Percentiles rank a stretch among this genome's conserved stretches.
Evolutionary conservation across 2,888 invertebrate species (phyloP).

Genomic region (Lepidocyrtinus sp.): DNA sequence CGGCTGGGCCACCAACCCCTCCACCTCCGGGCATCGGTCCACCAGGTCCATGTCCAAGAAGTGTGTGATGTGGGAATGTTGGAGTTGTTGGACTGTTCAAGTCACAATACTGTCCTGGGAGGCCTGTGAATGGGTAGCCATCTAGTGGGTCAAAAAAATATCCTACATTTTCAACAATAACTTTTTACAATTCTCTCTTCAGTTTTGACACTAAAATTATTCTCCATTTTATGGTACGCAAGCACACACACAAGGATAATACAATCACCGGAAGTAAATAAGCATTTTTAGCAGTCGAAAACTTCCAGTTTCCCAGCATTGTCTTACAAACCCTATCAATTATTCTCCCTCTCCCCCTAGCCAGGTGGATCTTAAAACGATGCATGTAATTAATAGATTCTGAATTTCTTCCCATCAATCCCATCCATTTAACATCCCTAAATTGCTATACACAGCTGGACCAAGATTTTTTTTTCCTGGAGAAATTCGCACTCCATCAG

Average conservation of each 20-base stretch:
- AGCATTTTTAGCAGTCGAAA: not conserved
- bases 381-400: no score
- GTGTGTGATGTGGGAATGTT: conserved; percentile 68
- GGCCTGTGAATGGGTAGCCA: conserved; percentile 68
- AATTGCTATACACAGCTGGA: no score
- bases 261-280: conserved; percentile 33
- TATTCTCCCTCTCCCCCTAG: no score
- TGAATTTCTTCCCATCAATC: no score
- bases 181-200: not conserved
- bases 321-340: no score
- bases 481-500: no score
- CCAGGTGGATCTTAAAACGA: no score
- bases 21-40: conserved; percentile 64
- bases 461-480: no score
- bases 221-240: not conserved
- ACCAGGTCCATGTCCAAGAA: conserved; percentile 60
- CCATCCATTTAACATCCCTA: no score
- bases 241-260: not conserved
- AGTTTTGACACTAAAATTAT: conserved; percentile 1
- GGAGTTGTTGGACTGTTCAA: conserved; percentile 68
- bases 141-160: conserved; percentile 54
- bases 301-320: no score
- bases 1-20: conserved; percentile 56
- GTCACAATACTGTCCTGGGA: conserved; percentile 70
- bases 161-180: no score